Base-by-base conservation (phyloP, 2,888 invertebrate species). In the Lepidocyrtoides sp. region DNA sequence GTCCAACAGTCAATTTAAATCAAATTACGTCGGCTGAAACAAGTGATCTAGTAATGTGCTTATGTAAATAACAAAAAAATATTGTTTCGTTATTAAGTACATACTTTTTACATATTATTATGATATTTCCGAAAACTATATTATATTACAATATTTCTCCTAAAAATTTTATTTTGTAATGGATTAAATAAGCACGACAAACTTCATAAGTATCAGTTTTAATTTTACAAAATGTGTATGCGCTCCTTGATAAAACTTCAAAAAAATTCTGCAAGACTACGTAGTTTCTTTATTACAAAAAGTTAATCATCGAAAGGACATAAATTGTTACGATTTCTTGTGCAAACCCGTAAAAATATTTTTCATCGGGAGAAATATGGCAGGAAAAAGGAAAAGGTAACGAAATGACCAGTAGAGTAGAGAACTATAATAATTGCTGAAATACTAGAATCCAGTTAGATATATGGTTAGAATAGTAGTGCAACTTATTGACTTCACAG, bases 1-100 rank as follows among this genome's bases (percentile, higher is more conserved):
- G 84, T 69, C 54, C 84, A 72, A 63, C 84, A 84, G 69, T 69
- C 72, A 69, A 84, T 84, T 84, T 84, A 84, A 84, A 69, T 72
- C 84, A 72, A 41, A 84, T 84, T 69, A 84, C 51, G 32, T 29
- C 2, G 77, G 29, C 26, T 29, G 54, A 26, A 77, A 77, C 44
- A 41, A 26, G 29, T 8, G 23, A 7, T 26, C 7, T 4, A 29
- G 7, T 51, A 10, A 0, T 26, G 26, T 48, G 14, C n/a, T 32
- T 44, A 26, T 4, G n/a, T n/a, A 41, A 41, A 41, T 23, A 72
- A 20, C n/a, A 26, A 17, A 20, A n/a, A 32, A 26, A 63, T 4
- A 14, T 5, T 36, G 12, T 63, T 3, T 41, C 23, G 12, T 72
- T 75, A 12, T 75, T 48, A 69, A n/a, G n/a, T n/a, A n/a, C 14